Evolutionary conservation across 2,888 invertebrate species (phyloP).

Genomic region (Atethmia centrago): DNA sequence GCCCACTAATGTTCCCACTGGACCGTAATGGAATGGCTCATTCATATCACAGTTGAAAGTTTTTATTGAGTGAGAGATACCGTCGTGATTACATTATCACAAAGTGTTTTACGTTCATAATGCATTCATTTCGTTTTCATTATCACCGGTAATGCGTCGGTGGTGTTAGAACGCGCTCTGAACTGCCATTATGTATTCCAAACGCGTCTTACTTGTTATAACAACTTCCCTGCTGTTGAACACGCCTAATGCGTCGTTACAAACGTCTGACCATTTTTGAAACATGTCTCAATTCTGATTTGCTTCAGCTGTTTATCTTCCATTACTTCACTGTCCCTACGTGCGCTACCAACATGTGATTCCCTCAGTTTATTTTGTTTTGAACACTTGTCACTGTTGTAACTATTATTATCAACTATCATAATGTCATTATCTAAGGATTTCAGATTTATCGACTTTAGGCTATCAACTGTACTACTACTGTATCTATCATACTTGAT

Average conservation of each 20-base stretch:
- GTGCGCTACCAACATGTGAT: conserved; percentile 27
- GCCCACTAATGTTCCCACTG: conserved; percentile 47
- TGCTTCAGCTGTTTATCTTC: conserved; percentile 61
- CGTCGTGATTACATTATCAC: conserved; percentile 68
- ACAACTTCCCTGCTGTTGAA: conserved; percentile 80
- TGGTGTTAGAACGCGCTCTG: conserved; percentile 76
- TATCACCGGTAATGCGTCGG: conserved; percentile 77
- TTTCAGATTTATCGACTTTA: conserved; percentile 66
- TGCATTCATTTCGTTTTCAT: conserved; percentile 82
- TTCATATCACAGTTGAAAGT: conserved; percentile 64
- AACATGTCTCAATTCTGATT: conserved; percentile 73
- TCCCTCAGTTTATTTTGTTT: conserved; percentile 62
- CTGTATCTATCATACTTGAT: conserved; percentile 48
- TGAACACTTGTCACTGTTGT: conserved; percentile 67
- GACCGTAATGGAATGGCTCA: conserved; percentile 52
- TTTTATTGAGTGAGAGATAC: conserved; percentile 69
- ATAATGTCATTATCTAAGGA: conserved; percentile 69
- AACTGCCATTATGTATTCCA: conserved; percentile 81
- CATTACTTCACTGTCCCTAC: conserved; percentile 24
- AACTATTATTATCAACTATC: conserved; percentile 69
- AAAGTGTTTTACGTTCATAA: conserved; percentile 64
- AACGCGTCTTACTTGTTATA: conserved; percentile 81
- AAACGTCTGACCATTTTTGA: conserved; percentile 63
- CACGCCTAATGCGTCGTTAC: conserved; percentile 75
- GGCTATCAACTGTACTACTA: conserved; percentile 69